Conservation (phyloP, 2,113 vertebrate species). For the Tapirus terrestris region DNA sequence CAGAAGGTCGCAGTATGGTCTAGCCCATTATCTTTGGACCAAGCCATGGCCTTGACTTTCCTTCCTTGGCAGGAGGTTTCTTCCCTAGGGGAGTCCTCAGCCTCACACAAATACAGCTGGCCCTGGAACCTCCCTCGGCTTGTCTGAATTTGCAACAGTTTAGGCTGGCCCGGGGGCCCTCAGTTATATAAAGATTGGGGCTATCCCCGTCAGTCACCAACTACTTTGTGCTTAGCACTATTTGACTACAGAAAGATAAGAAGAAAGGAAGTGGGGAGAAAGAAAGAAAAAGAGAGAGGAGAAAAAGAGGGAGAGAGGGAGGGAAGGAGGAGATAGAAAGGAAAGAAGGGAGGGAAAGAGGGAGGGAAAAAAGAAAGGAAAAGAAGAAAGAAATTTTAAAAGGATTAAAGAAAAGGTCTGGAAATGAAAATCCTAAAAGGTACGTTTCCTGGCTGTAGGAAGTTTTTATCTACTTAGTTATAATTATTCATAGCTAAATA, state of each 20-base stretch:
- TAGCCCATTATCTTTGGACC: neutral
- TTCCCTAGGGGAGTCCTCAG: neutral
- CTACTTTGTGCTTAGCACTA: neutral
- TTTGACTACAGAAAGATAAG: neutral
- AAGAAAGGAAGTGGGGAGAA: neutral
- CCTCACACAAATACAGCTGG: constrained; percentile 13
- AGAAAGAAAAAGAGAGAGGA: neutral
- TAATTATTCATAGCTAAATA: neutral
- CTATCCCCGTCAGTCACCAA: neutral
- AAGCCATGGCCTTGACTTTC: neutral
- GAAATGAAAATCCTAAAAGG: neutral
- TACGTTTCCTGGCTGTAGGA: neutral
- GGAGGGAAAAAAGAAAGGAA: neutral
- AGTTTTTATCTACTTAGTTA: neutral
- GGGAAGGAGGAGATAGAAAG: neutral
- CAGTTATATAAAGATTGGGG: neutral
- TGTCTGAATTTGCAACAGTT: constrained; percentile 24
- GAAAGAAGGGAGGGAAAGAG: no score
- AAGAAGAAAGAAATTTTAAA: neutral
- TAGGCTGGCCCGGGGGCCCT: neutral
- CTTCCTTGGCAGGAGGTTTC: neutral
- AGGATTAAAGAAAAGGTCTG: neutral
- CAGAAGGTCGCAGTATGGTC: neutral
- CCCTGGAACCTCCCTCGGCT: neutral
- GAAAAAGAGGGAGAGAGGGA: fast-evolving